phyloP scores from a whole-genome alignment of 2,888 invertebrate genomes.

The Brachyptera putata region DNA sequence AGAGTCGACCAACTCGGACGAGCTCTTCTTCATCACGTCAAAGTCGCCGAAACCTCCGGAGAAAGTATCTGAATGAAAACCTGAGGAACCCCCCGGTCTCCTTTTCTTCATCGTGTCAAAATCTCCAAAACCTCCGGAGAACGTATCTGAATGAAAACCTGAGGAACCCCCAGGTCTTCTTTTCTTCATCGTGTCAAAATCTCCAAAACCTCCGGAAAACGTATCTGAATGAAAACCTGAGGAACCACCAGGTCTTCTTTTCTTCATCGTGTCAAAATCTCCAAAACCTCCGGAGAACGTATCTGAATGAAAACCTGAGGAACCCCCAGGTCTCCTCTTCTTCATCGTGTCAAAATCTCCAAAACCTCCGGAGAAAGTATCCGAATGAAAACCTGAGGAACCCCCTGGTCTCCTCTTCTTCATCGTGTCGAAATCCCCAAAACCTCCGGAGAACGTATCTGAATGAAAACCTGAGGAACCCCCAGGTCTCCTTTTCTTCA shows the following conservation, averaged over 20 bases:
- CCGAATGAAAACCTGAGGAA: slow-evolving; percentile 41
- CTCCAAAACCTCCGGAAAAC: slow-evolving; percentile 40
- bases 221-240: slow-evolving; percentile 42
- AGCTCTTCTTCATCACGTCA: slow-evolving; percentile 39
- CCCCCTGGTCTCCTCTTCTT: slow-evolving; percentile 37
- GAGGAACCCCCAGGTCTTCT: slow-evolving; percentile 37
- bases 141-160: slow-evolving; percentile 41
- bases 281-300: slow-evolving; percentile 40
- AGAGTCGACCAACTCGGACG: slow-evolving; percentile 34
- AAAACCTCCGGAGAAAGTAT: slow-evolving; percentile 40
- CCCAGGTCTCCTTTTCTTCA: slow-evolving; percentile 39
- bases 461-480: slow-evolving; percentile 34
- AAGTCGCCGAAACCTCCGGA: slow-evolving; percentile 41
- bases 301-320: slow-evolving; percentile 40
- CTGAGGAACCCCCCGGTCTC: slow-evolving; percentile 38
- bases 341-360: slow-evolving; percentile 41
- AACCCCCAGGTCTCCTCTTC: slow-evolving; percentile 38
- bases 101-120: slow-evolving; percentile 38
- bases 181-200: slow-evolving; percentile 41
- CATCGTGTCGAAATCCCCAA: slow-evolving; percentile 36
- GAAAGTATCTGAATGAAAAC: slow-evolving; percentile 42
- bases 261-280: slow-evolving; percentile 38
- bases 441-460: slow-evolving; percentile 37
- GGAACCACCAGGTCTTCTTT: slow-evolving; percentile 38
- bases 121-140: slow-evolving; percentile 38